Base-by-base conservation (phyloP, 2,888 invertebrate species). In the Pogonocherus hispidulus region DNA sequence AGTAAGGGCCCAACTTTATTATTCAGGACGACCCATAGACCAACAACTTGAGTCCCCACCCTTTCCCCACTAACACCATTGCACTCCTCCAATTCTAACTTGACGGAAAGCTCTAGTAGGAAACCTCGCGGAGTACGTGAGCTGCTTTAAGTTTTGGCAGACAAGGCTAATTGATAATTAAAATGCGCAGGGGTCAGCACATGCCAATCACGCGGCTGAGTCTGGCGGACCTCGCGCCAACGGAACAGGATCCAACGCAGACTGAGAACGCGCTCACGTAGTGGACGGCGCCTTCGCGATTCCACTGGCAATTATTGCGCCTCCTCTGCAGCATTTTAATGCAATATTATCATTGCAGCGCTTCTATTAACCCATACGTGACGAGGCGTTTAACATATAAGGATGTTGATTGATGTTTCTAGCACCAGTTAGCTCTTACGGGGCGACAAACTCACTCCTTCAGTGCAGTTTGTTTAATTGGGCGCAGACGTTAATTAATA, bases 251-350 rank as follows among this genome's bases (percentile, higher is more conserved):
- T 70, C 72, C 63, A 66, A 70, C 52, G 71, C 70, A 71, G 73
- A 72, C 73, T 69, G 62, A 71, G 55, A 62, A 67, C 67, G 64
- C 59, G 68, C 70, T 75, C 76, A 76, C 78, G 78, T 78, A 78
- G 72, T 66, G 74, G 71, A 65, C 73, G 76, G 78, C 78, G 78
- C 78, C 77, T 78, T 70, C 68, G 72, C 76, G 75, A 76, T 76
- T 75, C 73, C 71, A 72, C 74, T 63, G 66, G 77, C 76, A 78
- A 77, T 78, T 74, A 78, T 76, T 72, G 69, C 63, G 73, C 70
- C 74, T 69, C 66, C 69, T 76, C 75, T 66, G 49, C 57, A 68
- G 78, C 78, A 78, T 78, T 76, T 76, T 78, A 76, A 78, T 78
- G 73, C 52, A 63, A 68, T 63, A 73, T 73, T 71, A 71, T 70